Conservation (phyloP, 2,797 vertebrate species). For the Eptatretus atami region DNA sequence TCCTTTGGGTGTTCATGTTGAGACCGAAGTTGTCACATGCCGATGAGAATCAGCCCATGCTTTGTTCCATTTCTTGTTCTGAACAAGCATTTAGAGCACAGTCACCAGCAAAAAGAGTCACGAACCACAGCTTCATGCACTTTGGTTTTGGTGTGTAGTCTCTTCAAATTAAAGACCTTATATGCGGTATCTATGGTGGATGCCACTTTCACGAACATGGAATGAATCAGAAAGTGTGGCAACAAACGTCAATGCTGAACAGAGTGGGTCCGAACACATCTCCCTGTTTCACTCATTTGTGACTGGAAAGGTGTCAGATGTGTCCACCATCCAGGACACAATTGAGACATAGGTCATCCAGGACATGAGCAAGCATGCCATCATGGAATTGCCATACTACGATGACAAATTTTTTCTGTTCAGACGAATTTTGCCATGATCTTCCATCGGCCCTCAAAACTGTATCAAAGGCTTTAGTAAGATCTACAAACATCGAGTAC, state of each 20-base stretch:
- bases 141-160: neutral
- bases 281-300: neutral
- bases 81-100: neutral
- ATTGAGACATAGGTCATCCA: neutral
- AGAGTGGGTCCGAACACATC: neutral
- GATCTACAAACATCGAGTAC: neutral
- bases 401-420: neutral
- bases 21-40: slow-evolving; percentile 2
- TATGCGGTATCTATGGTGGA: neutral
- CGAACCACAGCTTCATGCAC: neutral
- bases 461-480: neutral
- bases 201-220: neutral
- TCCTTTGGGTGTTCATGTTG: neutral
- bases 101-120: neutral
- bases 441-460: neutral
- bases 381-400: neutral
- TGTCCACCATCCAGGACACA: neutral
- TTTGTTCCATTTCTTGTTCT: neutral
- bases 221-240: neutral
- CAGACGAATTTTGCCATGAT: neutral
- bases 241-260: neutral
- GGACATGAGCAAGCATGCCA: neutral
- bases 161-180: neutral
- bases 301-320: neutral
- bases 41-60: neutral